phyloP scores from a whole-genome alignment of 2,113 vertebrate genomes.

The Trichechus manatus region DNA sequence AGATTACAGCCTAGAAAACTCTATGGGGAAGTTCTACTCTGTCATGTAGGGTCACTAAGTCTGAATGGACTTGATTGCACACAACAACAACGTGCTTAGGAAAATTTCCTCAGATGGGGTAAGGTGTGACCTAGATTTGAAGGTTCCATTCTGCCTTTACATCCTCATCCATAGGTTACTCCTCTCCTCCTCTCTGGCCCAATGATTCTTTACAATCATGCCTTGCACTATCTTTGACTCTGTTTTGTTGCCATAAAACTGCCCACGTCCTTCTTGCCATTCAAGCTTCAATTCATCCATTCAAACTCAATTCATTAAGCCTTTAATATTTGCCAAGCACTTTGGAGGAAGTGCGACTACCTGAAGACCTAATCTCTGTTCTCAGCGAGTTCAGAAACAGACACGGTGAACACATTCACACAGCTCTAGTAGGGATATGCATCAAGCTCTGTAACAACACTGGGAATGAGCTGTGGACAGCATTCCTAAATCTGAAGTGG shows the following conservation, averaged over 20 bases:
- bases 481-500: neutral
- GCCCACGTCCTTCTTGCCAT: neutral
- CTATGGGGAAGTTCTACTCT: neutral
- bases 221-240: neutral
- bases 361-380: neutral
- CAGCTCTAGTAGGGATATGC: rapidly evolving
- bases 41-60: neutral
- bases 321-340: neutral
- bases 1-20: neutral
- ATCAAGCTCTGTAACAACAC: neutral
- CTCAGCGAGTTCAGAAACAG: neutral
- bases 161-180: neutral
- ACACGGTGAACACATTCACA: neutral
- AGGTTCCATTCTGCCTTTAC: neutral
- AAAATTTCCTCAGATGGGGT: neutral
- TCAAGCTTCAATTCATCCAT: neutral
- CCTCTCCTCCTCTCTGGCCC: neutral
- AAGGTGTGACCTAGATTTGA: neutral
- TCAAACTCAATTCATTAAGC: neutral
- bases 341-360: neutral
- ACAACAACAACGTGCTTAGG: neutral
- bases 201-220: neutral
- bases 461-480: neutral
- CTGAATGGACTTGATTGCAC: neutral
- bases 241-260: neutral